Percentiles rank a stretch among this genome's conserved stretches.
Evolutionary conservation across 2,888 invertebrate species (phyloP).

Genomic region (Acrocera orbiculus): DNA sequence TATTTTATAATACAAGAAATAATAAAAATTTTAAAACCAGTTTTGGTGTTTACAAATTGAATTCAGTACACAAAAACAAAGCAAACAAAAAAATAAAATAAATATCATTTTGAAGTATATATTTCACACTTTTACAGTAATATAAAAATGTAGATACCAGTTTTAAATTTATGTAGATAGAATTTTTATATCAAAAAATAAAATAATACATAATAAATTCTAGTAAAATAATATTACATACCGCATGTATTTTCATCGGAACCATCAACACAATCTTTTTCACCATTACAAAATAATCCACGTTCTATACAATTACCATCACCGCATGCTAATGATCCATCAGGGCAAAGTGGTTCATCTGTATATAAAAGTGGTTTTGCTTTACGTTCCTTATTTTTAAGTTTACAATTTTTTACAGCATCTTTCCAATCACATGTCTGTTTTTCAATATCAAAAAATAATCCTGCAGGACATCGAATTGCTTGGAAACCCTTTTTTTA

Average conservation of each 20-base stretch:
- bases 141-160: not conserved
- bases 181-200: no score
- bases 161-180: no score
- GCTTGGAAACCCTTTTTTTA: slow-evolving; percentile 65
- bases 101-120: no score
- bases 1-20: no score
- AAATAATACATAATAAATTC: no score
- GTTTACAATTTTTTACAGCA: slow-evolving; percentile 80
- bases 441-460: slow-evolving; percentile 86
- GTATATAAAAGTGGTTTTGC: slow-evolving; percentile 73
- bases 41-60: no score
- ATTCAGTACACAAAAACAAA: no score
- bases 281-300: slow-evolving; percentile 84
- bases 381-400: slow-evolving; percentile 77
- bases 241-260: slow-evolving; percentile 84
- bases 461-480: slow-evolving; percentile 79
- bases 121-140: no score
- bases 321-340: slow-evolving; percentile 74
- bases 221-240: slow-evolving; percentile 39
- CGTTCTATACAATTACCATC: slow-evolving; percentile 73
- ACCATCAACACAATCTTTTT: slow-evolving; percentile 73
- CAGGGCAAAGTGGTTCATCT: slow-evolving; percentile 76
- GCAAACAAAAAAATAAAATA: no score
- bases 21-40: no score
- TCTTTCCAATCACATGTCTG: slow-evolving; percentile 92